Evolutionary conservation across 2,888 invertebrate genomes (phyloP).

Genomic region (Napeogenes inachia): DNA sequence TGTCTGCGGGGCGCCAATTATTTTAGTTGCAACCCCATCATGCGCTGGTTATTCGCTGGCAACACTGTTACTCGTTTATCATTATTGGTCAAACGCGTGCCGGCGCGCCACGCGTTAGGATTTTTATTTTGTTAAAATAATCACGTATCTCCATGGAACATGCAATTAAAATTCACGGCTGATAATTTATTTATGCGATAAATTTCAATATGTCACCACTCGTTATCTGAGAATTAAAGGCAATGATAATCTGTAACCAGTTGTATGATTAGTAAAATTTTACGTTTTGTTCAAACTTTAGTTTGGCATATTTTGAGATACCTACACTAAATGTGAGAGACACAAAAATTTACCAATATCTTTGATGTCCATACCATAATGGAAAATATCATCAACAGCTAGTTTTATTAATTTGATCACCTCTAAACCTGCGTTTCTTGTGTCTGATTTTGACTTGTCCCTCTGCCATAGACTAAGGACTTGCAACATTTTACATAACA

Average conservation of each 20-base stretch:
- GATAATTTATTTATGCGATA: slow-evolving; percentile 4
- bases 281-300: no score
- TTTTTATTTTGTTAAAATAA: slow-evolving; percentile 31
- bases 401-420: no score
- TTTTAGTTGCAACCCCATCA: slow-evolving; percentile 69
- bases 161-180: slow-evolving; percentile 11
- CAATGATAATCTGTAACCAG: background rate
- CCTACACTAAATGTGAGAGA: no score
- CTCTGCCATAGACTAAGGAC: no score
- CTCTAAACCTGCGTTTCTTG: no score
- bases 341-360: no score
- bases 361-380: no score
- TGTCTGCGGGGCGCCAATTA: slow-evolving; percentile 74
- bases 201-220: background rate
- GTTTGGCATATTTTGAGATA: no score
- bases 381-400: no score
- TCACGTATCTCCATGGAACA: slow-evolving; percentile 29
- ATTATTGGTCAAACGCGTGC: slow-evolving; percentile 54
- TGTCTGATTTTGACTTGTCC: no score
- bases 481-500: background rate
- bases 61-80: slow-evolving; percentile 64
- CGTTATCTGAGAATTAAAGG: slow-evolving; percentile 3
- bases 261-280: no score
- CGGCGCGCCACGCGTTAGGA: slow-evolving; percentile 36
- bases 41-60: slow-evolving; percentile 56